These are phyloP conservation scores for Aplodontia rufa DNA, from an alignment of 2,113 vertebrate species.

Conservation along the genomic window DNA sequence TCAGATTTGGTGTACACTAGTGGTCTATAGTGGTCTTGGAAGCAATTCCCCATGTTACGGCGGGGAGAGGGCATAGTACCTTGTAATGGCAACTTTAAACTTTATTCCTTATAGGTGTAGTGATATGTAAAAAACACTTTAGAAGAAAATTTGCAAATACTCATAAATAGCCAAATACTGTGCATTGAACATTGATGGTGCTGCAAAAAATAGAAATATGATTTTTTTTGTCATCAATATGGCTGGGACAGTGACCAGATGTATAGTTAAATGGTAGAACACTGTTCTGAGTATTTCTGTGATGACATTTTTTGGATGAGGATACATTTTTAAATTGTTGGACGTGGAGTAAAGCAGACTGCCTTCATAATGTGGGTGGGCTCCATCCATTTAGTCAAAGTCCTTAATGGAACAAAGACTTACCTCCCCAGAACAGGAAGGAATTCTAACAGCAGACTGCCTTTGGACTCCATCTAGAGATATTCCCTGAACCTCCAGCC, in stretches of 20 bases:
- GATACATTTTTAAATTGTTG: neutral
- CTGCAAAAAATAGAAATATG: neutral
- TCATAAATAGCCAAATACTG: neutral
- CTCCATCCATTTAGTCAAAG: neutral
- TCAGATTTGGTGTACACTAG: neutral
- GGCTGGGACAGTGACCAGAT: neutral
- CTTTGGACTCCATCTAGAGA: neutral
- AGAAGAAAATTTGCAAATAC: neutral
- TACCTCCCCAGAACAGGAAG: neutral
- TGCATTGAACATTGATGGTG: neutral
- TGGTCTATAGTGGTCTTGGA: neutral
- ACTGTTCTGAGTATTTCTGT: neutral
- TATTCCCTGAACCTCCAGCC: neutral
- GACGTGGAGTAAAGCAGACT: neutral
- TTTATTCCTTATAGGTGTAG: neutral
- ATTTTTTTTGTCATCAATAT: neutral
- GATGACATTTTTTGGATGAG: neutral
- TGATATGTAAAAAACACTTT: neutral
- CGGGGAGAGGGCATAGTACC: rapidly evolving
- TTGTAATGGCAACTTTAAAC: neutral
- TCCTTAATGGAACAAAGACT: neutral
- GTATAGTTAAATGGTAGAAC: neutral
- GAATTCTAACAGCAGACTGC: neutral
- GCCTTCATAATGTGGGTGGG: neutral
- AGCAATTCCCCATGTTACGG: too few species aligned